A percentile compares a stretch with the other conserved stretches of the same genome.
These are phyloP conservation scores for Hemaris fuciformis DNA, from an alignment of 2,888 invertebrate species.

Conservation along the genomic window DNA sequence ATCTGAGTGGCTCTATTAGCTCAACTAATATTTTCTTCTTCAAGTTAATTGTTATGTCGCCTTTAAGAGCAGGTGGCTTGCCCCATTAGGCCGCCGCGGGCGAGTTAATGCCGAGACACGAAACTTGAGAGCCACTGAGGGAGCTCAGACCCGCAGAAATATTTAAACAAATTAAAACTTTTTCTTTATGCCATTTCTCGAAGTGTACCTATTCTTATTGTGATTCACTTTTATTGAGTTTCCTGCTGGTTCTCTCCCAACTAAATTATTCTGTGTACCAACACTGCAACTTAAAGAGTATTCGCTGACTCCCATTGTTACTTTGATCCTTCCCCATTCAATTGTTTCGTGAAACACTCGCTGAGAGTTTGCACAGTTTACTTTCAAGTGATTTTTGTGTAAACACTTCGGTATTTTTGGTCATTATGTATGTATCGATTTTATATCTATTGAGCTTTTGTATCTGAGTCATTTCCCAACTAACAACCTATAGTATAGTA, in stretches of 20 bases:
- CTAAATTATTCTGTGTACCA: constrained; percentile 3
- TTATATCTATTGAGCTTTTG: neutral
- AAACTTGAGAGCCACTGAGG: constrained; percentile 63
- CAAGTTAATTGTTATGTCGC: constrained; percentile 78
- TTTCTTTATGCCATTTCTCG: constrained; percentile 64
- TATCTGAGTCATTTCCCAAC: neutral
- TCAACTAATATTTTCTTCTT: constrained; percentile 78
- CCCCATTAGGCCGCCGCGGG: constrained; percentile 70
- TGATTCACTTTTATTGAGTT: constrained; percentile 63
- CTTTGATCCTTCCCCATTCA: neutral
- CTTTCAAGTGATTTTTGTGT: neutral
- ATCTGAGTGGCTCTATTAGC: constrained; percentile 76
- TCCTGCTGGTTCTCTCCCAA: constrained; percentile 41
- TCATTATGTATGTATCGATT: neutral
- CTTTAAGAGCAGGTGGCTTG: constrained; percentile 78
- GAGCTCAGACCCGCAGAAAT: constrained; percentile 64
- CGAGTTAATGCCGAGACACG: constrained; percentile 63
- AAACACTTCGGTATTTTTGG: neutral
- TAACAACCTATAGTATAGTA: too few species aligned
- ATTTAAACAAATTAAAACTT: constrained; percentile 81
- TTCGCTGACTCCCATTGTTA: neutral
- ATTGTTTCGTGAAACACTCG: neutral
- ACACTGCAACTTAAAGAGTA: constrained; percentile 1
- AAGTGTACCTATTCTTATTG: constrained; percentile 54
- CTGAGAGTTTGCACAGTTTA: neutral